phyloP scores from a whole-genome alignment of 2,888 invertebrate species.

The Andrena praecox region DNA sequence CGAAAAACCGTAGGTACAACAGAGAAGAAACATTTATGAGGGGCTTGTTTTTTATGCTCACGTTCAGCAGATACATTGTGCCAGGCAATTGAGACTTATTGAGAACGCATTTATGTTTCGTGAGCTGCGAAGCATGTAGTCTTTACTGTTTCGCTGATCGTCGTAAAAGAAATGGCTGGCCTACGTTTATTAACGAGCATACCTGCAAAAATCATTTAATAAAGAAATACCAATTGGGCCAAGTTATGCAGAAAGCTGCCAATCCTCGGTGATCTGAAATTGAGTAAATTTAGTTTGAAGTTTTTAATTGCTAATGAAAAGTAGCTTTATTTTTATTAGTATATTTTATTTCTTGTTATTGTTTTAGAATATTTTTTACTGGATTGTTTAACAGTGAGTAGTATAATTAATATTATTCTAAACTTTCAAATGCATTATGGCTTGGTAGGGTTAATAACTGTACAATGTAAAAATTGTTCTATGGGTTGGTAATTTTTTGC shows the following conservation, averaged over 20 bases:
- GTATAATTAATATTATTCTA: too few relatives aligned
- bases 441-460: too few relatives aligned
- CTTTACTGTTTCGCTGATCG: background rate
- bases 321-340: too few relatives aligned
- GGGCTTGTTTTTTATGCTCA: slow-evolving; percentile 1
- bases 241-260: background rate
- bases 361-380: too few relatives aligned
- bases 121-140: background rate
- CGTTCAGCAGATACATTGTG: background rate
- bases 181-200: slow-evolving; percentile 23
- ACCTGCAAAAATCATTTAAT: background rate
- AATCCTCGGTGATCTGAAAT: too few relatives aligned
- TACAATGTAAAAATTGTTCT: too few relatives aligned
- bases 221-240: background rate
- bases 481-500: too few relatives aligned
- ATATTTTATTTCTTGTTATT: too few relatives aligned
- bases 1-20: slow-evolving; percentile 27
- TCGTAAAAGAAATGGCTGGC: background rate
- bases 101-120: slow-evolving; percentile 26
- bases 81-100: slow-evolving; percentile 27
- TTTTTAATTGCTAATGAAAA: too few relatives aligned
- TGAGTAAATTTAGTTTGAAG: too few relatives aligned
- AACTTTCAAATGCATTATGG: too few relatives aligned
- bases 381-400: too few relatives aligned
- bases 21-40: slow-evolving; percentile 44